A percentile compares a stretch with the other conserved stretches of the same genome.
Conservation (phyloP, 2,113 vertebrate species). For the Amia ocellicauda region DNA sequence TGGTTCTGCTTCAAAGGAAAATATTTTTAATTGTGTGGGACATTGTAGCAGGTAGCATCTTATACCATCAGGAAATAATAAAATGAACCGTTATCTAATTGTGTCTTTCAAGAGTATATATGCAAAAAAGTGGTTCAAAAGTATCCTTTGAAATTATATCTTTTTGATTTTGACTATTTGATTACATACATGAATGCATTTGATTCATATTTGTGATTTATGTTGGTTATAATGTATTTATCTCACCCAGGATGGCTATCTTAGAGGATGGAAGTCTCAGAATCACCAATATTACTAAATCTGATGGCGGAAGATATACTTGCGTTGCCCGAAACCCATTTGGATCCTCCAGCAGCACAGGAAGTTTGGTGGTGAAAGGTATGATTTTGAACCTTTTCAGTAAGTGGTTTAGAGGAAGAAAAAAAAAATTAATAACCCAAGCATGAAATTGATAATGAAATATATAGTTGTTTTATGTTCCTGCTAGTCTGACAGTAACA, state of each 20-base stretch:
- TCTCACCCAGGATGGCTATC: slow-evolving; percentile 49
- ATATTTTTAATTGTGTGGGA: too few relatives aligned
- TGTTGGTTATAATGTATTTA: neutral
- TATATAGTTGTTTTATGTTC: slow-evolving; percentile 66
- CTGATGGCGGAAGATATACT: slow-evolving; percentile 70
- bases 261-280: slow-evolving; percentile 73
- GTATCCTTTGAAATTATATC: too few relatives aligned
- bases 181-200: too few relatives aligned
- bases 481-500: slow-evolving; percentile 61
- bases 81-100: too few relatives aligned
- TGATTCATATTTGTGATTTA: neutral
- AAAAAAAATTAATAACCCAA: slow-evolving; percentile 50
- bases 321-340: slow-evolving; percentile 79
- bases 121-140: too few relatives aligned
- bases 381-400: slow-evolving; percentile 41
- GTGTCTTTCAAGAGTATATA: too few relatives aligned
- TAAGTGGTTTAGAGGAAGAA: slow-evolving; percentile 34
- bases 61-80: too few relatives aligned
- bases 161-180: too few relatives aligned
- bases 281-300: slow-evolving; percentile 71
- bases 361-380: slow-evolving; percentile 80
- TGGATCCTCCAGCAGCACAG: slow-evolving; percentile 69
- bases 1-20: too few relatives aligned
- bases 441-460: slow-evolving; percentile 74
- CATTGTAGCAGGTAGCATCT: too few relatives aligned